These are phyloP conservation scores for Isoperla grammatica DNA, from an alignment of 2,888 invertebrate genomes.

Conservation along the genomic window DNA sequence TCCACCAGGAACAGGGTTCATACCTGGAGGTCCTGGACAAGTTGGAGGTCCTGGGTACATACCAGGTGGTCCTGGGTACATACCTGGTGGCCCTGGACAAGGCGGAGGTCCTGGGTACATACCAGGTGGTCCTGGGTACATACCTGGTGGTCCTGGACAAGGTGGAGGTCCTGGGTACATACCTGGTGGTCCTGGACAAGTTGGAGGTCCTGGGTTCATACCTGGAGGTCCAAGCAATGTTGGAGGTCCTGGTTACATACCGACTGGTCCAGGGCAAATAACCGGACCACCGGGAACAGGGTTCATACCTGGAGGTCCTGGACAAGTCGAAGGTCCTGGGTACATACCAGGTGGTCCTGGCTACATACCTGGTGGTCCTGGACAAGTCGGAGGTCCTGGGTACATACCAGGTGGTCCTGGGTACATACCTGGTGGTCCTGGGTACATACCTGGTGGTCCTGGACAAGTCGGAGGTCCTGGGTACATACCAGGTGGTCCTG, in stretches of 20 bases:
- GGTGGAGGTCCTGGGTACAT: slow-evolving; percentile 31
- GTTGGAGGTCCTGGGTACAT: slow-evolving; percentile 12
- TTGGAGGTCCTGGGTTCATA: background rate
- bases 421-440: slow-evolving; percentile 25
- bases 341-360: background rate
- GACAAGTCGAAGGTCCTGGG: slow-evolving; percentile 18
- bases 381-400: slow-evolving; percentile 1
- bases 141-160: slow-evolving; percentile 28
- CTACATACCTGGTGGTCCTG: slow-evolving; percentile 13
- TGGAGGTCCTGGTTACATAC: slow-evolving; percentile 8
- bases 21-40: slow-evolving; percentile 27
- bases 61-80: slow-evolving; percentile 1
- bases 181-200: slow-evolving; percentile 23
- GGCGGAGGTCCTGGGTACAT: slow-evolving; percentile 1
- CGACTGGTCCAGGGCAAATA: background rate
- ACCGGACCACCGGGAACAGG: slow-evolving; percentile 16
- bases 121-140: slow-evolving; percentile 19
- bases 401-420: slow-evolving; percentile 20
- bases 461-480: background rate
- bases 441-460: slow-evolving; percentile 30
- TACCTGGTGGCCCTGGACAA: slow-evolving; percentile 11
- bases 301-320: slow-evolving; percentile 24
- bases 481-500: slow-evolving; percentile 11
- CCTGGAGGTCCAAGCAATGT: slow-evolving; percentile 16
- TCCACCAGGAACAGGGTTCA: slow-evolving; percentile 15